Conservation (phyloP, 2,113 vertebrate species). For the Mustela lutreola region DNA sequence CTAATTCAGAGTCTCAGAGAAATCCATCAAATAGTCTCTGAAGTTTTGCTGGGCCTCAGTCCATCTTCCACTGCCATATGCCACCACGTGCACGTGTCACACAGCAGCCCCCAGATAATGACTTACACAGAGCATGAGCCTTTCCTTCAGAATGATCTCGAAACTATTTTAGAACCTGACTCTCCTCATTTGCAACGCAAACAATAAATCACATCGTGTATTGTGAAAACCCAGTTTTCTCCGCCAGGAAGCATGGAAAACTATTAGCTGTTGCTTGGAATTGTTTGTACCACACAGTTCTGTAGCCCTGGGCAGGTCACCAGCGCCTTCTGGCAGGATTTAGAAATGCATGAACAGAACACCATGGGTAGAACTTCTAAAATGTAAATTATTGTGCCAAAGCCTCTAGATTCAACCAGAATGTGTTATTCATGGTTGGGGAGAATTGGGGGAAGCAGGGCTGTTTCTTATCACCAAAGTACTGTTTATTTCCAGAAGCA, state of each 20-base stretch:
- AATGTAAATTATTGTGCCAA: conserved; percentile 11
- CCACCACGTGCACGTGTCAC: neutral
- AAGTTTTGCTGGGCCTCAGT: conserved; percentile 37
- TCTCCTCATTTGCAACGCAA: neutral
- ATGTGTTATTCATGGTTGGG: neutral
- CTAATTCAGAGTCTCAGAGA: conserved; percentile 42
- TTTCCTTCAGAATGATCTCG: neutral
- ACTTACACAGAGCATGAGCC: neutral
- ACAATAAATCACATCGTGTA: conserved; percentile 47
- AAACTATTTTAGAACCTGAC: conserved; percentile 52
- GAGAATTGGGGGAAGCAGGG: neutral
- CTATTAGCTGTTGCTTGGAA: neutral
- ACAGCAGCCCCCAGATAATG: conserved; percentile 19
- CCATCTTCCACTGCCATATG: conserved; percentile 1
- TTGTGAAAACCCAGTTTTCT: conserved; percentile 1
- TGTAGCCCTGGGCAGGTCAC: neutral
- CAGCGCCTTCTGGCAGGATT: neutral
- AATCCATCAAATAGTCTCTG: conserved; percentile 58
- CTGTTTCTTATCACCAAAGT: neutral
- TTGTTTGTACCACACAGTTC: neutral
- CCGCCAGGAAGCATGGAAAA: neutral
- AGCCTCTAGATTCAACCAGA: neutral
- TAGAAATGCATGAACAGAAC: neutral
- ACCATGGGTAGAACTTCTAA: neutral
- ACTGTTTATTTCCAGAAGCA: neutral